These are phyloP conservation scores for Pygoscelis adeliae DNA, from an alignment of 2,113 vertebrate genomes.

Conservation along the genomic window DNA sequence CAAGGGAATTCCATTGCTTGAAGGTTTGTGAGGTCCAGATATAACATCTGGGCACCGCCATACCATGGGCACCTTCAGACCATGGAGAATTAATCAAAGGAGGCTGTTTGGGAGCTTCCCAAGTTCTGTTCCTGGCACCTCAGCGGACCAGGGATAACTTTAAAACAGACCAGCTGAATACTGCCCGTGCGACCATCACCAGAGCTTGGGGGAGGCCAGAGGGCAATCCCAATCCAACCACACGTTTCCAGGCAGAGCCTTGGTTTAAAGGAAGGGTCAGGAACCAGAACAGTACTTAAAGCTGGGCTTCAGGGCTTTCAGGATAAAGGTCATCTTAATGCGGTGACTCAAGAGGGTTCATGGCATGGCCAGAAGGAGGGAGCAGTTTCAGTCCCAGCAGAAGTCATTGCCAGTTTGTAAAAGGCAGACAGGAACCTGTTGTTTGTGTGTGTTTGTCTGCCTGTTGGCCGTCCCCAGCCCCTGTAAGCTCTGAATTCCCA, in stretches of 20 bases:
- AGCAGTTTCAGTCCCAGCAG: background rate
- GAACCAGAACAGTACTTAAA: background rate
- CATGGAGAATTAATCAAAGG: background rate
- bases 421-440: background rate
- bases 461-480: background rate
- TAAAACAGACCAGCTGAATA: background rate
- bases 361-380: background rate
- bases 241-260: background rate
- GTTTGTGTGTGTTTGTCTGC: background rate
- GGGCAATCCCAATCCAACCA: background rate
- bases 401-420: background rate
- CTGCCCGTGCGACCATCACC: accelerated
- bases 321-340: background rate
- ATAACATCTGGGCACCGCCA: background rate
- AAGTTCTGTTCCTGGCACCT: background rate
- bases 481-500: background rate
- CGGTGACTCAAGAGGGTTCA: background rate
- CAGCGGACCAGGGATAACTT: accelerated
- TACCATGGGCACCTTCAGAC: background rate
- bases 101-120: background rate
- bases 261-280: background rate
- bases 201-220: background rate
- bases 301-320: background rate
- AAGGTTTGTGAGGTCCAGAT: background rate
- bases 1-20: background rate